These are phyloP conservation scores for Enteromius anoplus DNA, from an alignment of 2,797 vertebrate genomes.

Conservation along the genomic window DNA sequence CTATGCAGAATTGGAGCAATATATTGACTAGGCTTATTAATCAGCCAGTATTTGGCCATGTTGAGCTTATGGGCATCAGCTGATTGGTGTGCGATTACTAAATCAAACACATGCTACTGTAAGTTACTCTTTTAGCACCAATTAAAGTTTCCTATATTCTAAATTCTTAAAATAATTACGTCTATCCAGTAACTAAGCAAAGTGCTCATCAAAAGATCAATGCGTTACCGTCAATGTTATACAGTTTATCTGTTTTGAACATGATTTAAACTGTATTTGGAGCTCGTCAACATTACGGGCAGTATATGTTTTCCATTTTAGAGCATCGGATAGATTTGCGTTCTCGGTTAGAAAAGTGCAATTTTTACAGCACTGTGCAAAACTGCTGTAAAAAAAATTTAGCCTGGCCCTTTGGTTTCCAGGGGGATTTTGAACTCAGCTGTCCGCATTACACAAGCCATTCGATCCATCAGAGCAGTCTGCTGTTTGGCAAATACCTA, in stretches of 20 bases:
- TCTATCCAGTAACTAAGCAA: constrained; percentile 28
- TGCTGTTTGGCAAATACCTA: constrained; percentile 65
- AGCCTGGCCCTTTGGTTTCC: constrained; percentile 93
- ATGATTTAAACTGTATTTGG: constrained; percentile 13
- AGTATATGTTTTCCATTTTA: constrained; percentile 9
- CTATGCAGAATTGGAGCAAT: background rate
- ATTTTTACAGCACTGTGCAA: constrained; percentile 94
- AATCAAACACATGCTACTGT: constrained; percentile 14
- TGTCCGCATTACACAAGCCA: constrained; percentile 79
- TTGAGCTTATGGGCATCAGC: constrained; percentile 6
- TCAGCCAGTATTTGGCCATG: background rate
- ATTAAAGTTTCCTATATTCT: background rate
- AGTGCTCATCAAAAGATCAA: constrained; percentile 25
- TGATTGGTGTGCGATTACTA: constrained; percentile 2
- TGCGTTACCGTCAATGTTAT: background rate
- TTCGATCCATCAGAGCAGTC: constrained; percentile 65
- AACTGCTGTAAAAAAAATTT: constrained; percentile 89
- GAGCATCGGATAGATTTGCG: background rate
- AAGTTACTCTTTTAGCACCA: constrained; percentile 9
- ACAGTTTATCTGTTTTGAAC: constrained; percentile 20
- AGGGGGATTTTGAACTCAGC: constrained; percentile 82
- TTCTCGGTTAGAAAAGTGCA: constrained; percentile 87
- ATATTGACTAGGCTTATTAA: background rate
- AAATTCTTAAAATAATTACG: background rate
- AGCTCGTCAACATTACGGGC: background rate